Evolutionary conservation across 2,888 invertebrate genomes (phyloP), one percentile per base, ranked within the genome.

Genomic region (Laspeyria flexula): DNA sequence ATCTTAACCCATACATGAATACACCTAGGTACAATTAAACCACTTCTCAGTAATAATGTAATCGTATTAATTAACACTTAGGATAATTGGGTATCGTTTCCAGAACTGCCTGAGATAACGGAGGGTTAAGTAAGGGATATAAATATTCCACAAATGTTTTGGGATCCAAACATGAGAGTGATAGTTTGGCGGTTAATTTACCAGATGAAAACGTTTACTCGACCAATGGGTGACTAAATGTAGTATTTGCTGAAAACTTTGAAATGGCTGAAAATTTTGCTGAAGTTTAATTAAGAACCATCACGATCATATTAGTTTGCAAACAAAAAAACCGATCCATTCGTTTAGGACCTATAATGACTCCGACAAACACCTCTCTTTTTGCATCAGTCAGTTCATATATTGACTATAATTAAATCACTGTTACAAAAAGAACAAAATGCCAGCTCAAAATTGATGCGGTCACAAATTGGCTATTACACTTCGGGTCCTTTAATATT

Each of bases 401-500:
- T n/a, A n/a, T n/a, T n/a, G n/a, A n/a, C n/a, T n/a, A n/a, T n/a
- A n/a, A n/a, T n/a, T n/a, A n/a, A n/a, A n/a, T n/a, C n/a, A n/a
- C n/a, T n/a, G n/a, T n/a, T n/a, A n/a, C 2, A 5, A 2, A 18
- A 18, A 18, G 18, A 18, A 18, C 3, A 18, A 18, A 18, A 3
- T 18, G n/a, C n/a, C n/a, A n/a, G n/a, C n/a, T n/a, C n/a, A n/a
- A 18, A 18, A 18, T 2, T 18, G 3, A 11, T 37, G 10, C n/a
- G 10, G 23, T 21, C 4, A 27, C 23, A 37, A 37, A 37, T 37
- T 7, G 23, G 12, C 11, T n/a, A 12, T 37, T 37, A 38, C 38
- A 12, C 53, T 37, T 21, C 3, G 39, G 55, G 52, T 29, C n/a
- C 44, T 56, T 59, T 50, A 60, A 63, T 63, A 63, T 64, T 63